Percentiles rank a stretch among this genome's conserved stretches.
Conservation (phyloP, 2,888 invertebrate species). For the Peribatodes rhomboidaria region DNA sequence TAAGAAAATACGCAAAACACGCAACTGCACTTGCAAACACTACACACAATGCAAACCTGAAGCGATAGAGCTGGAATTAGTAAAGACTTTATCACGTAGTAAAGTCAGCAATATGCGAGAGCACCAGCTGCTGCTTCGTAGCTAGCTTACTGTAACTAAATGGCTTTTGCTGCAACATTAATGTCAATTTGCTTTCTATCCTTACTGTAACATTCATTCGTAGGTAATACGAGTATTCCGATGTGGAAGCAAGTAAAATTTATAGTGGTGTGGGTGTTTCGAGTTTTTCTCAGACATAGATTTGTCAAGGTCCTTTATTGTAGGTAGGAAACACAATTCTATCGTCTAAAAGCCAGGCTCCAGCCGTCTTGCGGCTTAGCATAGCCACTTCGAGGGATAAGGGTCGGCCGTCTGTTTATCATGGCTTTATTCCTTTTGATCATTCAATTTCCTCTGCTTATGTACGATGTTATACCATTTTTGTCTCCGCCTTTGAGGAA, state of each 20-base stretch:
- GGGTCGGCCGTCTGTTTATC: slow-evolving; percentile 47
- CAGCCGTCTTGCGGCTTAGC: slow-evolving; percentile 38
- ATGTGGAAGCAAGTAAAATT: background rate
- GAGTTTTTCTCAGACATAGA: background rate
- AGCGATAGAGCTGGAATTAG: background rate
- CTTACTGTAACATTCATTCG: no score
- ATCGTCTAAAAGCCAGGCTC: slow-evolving; percentile 22
- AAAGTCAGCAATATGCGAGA: background rate
- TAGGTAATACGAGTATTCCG: background rate
- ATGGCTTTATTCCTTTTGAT: slow-evolving; percentile 48
- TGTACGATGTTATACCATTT: slow-evolving; percentile 36
- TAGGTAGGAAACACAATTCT: slow-evolving; percentile 15
- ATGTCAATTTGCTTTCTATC: background rate
- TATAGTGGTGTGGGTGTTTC: background rate
- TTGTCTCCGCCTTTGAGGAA: slow-evolving; percentile 34
- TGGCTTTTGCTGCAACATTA: background rate
- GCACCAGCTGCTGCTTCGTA: background rate
- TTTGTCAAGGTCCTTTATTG: background rate
- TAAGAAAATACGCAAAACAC: background rate
- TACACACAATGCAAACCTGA: slow-evolving; percentile 1
- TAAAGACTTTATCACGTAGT: background rate
- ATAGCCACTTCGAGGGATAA: slow-evolving; percentile 40
- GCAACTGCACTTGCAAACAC: background rate
- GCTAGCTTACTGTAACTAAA: background rate
- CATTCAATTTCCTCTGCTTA: slow-evolving; percentile 48